These are phyloP conservation scores for Calonectris borealis DNA, from an alignment of 2,113 vertebrate genomes.

Conservation along the genomic window DNA sequence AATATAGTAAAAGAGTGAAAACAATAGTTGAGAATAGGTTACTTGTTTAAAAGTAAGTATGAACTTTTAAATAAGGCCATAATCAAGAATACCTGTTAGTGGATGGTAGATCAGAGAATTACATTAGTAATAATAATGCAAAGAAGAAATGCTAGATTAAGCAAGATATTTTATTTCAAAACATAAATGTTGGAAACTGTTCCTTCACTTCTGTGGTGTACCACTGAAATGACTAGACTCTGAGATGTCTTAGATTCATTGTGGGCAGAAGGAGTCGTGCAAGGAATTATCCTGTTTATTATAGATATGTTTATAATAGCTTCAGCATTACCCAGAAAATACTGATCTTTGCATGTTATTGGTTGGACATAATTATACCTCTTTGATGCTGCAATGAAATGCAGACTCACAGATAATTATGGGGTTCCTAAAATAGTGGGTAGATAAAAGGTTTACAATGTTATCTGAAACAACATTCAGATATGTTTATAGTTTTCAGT, in stretches of 20 bases:
- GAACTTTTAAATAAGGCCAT: neutral
- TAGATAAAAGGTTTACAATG: neutral
- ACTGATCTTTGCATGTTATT: neutral
- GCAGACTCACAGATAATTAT: neutral
- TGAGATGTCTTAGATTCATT: neutral
- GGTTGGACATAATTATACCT: neutral
- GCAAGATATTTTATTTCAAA: neutral
- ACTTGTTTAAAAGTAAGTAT: neutral
- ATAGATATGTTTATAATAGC: neutral
- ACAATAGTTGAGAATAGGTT: neutral
- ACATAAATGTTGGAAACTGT: neutral
- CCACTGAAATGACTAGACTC: neutral
- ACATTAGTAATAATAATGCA: neutral
- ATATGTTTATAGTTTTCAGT: neutral
- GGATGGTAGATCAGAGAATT: neutral
- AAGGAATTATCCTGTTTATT: neutral
- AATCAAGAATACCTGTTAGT: neutral
- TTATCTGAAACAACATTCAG: neutral
- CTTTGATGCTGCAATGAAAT: neutral
- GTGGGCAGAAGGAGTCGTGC: neutral
- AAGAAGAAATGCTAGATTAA: neutral
- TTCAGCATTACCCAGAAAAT: neutral
- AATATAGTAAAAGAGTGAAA: neutral
- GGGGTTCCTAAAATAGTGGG: neutral
- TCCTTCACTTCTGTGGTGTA: neutral